A percentile compares a stretch with the other conserved stretches of the same genome.
phyloP scores from a whole-genome alignment of 2,888 invertebrate genomes.

The Spilarctia lutea region DNA sequence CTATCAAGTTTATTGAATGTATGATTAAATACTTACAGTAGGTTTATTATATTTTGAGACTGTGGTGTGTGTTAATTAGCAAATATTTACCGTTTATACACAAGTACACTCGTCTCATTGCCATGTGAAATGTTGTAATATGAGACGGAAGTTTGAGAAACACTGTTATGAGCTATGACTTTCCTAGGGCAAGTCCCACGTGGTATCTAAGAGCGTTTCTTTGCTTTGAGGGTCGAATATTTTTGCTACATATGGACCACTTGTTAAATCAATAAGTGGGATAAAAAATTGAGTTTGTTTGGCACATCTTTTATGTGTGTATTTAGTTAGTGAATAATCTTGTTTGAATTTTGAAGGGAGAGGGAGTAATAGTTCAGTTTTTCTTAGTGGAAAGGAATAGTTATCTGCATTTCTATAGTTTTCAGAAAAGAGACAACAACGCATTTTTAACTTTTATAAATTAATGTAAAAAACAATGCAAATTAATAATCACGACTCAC shows the following conservation, averaged over 20 bases:
- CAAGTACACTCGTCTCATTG: neutral
- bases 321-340: constrained; percentile 39
- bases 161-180: constrained; percentile 6
- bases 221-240: constrained; percentile 79
- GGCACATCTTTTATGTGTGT: constrained; percentile 49
- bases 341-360: constrained; percentile 19
- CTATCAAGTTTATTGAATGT: neutral
- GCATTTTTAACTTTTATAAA: too few species aligned
- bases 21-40: neutral
- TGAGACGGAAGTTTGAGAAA: constrained; percentile 19
- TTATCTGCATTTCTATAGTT: too few species aligned
- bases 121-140: neutral
- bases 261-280: constrained; percentile 69
- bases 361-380: neutral
- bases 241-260: constrained; percentile 78
- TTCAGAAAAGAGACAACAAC: too few species aligned
- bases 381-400: neutral
- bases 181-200: constrained; percentile 69
- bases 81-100: neutral
- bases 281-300: constrained; percentile 43
- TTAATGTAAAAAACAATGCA: too few species aligned
- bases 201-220: constrained; percentile 82
- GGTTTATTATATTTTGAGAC: neutral
- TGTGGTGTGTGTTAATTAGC: neutral
- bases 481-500: too few species aligned